Evolutionary conservation across 2,888 invertebrate genomes (phyloP), one percentile per base, ranked within the genome.

Genomic region (Zhuqinia jingwanae): DNA sequence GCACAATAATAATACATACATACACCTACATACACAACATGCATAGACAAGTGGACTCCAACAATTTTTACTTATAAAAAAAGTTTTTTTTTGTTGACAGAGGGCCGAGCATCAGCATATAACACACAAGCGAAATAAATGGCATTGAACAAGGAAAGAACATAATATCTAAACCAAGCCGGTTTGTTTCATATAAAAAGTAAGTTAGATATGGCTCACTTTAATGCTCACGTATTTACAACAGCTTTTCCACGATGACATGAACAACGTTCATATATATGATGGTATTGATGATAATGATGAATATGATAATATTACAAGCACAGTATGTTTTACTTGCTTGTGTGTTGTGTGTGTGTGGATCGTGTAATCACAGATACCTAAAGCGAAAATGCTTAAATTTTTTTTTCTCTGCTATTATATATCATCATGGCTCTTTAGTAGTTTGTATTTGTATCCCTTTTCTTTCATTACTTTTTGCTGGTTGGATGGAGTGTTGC

Each of bases 121-220:
- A n/a, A n/a, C n/a, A n/a, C n/a, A n/a, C n/a, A n/a, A n/a, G n/a
- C n/a, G n/a, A n/a, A n/a, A n/a, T n/a, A n/a, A n/a, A n/a, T n/a
- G n/a, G 22, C 8, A 17, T 58, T 25, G 58, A 60, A n/a, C 27
- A 30, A 60, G 15, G 11, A 17, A 42, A 42, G 36, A 10, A 17
- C 36, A 20, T n/a, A 25, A n/a, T n/a, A n/a, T n/a, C n/a, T n/a
- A 65, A 27, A n/a, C 5, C 2, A 30, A 65, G 36, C 65, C 42
- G 42, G 36, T 42, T 20, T 42, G 25, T 13, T 17, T 36, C 42
- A 2, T 8, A 42, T 15, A 17, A n/a, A n/a, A 42, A 42, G 42
- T 17, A 65, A 65, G n/a, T n/a, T n/a, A n/a, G n/a, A n/a, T 42
- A 65, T 65, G 65, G 42, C 42, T 65, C 65, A 65, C 42, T 65